A percentile compares a stretch with the other conserved stretches of the same genome.
phyloP scores from a whole-genome alignment of 1,140 invertebrate genomes.

The Anoplophora glabripennis region DNA sequence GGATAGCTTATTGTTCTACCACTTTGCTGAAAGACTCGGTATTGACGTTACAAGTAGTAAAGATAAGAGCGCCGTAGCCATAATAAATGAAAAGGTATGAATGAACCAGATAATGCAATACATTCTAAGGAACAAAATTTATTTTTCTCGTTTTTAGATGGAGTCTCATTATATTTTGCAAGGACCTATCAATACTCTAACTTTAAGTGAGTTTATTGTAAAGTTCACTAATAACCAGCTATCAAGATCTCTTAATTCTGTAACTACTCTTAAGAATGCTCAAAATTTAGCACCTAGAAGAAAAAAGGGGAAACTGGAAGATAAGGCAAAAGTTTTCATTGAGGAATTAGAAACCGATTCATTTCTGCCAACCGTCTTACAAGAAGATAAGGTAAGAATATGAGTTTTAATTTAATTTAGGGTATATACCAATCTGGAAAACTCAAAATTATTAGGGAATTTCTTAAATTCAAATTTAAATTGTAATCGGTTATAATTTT shows the following conservation, averaged over 20 bases:
- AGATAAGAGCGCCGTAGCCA: constrained; percentile 67
- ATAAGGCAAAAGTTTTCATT: constrained; percentile 46
- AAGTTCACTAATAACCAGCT: constrained; percentile 61
- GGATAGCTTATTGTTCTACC: constrained; percentile 65
- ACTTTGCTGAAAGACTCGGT: constrained; percentile 72
- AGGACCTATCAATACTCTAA: constrained; percentile 55
- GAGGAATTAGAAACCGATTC: constrained; percentile 57
- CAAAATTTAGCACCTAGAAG: background rate
- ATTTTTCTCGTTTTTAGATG: constrained; percentile 53
- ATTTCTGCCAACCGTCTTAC: constrained; percentile 52
- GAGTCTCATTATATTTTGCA: constrained; percentile 67
- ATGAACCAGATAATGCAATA: background rate
- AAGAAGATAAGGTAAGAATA: constrained; percentile 36
- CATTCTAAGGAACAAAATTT: background rate
- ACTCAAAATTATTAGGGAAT: too few species aligned
- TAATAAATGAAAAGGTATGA: constrained; percentile 69
- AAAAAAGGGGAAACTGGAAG: constrained; percentile 11
- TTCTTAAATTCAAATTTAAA: too few species aligned
- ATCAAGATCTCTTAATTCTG: constrained; percentile 48
- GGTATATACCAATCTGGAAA: too few species aligned
- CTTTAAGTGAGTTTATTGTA: constrained; percentile 61
- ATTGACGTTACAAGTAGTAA: constrained; percentile 59
- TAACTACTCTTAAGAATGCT: constrained; percentile 35
- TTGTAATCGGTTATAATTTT: too few species aligned
- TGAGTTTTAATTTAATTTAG: too few species aligned